A percentile compares a stretch with the other conserved stretches of the same genome.
Evolutionary conservation across 2,888 invertebrate genomes (phyloP).

Genomic region (Pyrrhia umbra): DNA sequence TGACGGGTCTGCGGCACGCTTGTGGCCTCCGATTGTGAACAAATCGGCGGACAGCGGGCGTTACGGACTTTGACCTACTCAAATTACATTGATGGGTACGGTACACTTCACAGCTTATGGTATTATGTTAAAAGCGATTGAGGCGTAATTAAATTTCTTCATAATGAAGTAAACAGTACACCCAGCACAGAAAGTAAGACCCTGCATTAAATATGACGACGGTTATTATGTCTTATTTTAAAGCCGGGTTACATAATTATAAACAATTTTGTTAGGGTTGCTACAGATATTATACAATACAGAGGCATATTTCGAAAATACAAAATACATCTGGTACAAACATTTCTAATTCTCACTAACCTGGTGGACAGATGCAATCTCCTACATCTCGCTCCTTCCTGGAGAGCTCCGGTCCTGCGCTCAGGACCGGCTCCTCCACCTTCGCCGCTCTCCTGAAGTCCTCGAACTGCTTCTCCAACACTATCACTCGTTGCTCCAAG

Average conservation of each 20-base stretch:
- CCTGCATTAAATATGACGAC: conserved; percentile 1
- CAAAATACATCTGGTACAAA: not conserved
- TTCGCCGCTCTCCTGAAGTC: conserved; percentile 62
- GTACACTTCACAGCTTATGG: conserved; percentile 56
- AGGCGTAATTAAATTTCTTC: conserved; percentile 55
- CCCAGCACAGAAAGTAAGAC: conserved; percentile 19
- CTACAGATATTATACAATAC: not conserved
- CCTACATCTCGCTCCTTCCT: conserved; percentile 80
- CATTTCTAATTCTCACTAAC: conserved; percentile 66
- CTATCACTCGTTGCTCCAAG: conserved; percentile 80
- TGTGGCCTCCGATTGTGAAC: conserved; percentile 68
- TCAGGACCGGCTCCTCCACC: conserved; percentile 56
- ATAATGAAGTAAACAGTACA: conserved; percentile 44
- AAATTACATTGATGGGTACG: conserved; percentile 65
- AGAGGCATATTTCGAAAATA: not conserved
- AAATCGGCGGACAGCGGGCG: not conserved
- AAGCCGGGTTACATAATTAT: not conserved
- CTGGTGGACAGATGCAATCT: conserved; percentile 87
- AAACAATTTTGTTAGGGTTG: not conserved
- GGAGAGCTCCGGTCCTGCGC: conserved; percentile 69
- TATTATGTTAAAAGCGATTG: conserved; percentile 55
- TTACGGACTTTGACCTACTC: conserved; percentile 65
- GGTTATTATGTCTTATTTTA: conserved; percentile 2
- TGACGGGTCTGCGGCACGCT: conserved; percentile 73
- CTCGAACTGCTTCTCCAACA: conserved; percentile 77